Base-by-base conservation (phyloP, 2,113 vertebrate species). In the Ascaphus truei region DNA sequence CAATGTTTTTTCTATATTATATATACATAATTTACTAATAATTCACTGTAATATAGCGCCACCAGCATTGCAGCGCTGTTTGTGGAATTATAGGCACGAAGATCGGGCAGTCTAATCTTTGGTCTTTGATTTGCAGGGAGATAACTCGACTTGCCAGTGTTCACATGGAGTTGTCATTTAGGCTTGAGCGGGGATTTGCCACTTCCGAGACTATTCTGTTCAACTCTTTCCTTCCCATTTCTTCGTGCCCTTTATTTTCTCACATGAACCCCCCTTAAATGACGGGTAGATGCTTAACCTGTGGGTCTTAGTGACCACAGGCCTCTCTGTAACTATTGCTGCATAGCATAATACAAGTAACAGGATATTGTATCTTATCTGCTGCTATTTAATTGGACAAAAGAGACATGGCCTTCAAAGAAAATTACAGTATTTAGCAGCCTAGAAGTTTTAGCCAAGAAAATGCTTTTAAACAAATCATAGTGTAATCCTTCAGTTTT, bases 401-500 rank as follows among this genome's bases (percentile, higher is more conserved):
- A 86, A 76, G 52, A 81, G 79, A 67, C 71, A 58, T 82, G 84
- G 86, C 67, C 76, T 81, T 87, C 75, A 80, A 75, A 87, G 82
- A 74, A 64, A 78, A 71, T 79, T 81, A 82, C 67, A 71, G 75
- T 81, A 88, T 89, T 85, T 77, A 75, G 67, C 76, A 77, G 75
- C 74, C 84, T 74, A 84, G 83, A 77, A 71, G 66, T 86, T 86
- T 86, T 91, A 79, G 83, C 80, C 80, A 86, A 81, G 86, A 86
- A 84, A 82, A 41, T 52, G 80, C 76, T 85, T 86, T 81, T 81
- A 82, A 82, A 85, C 73, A 83, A 77, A 84, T 79, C 72, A 79
- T 73, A 78, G 33, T 79, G 51, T 80, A 85, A 79, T 84, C 75
- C 72, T 43, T 76, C 16, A 72, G 73, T 83, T 85, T 85, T 80